Evolutionary conservation across 2,888 invertebrate species (phyloP).

Genomic region (Parnassius orleans): DNA sequence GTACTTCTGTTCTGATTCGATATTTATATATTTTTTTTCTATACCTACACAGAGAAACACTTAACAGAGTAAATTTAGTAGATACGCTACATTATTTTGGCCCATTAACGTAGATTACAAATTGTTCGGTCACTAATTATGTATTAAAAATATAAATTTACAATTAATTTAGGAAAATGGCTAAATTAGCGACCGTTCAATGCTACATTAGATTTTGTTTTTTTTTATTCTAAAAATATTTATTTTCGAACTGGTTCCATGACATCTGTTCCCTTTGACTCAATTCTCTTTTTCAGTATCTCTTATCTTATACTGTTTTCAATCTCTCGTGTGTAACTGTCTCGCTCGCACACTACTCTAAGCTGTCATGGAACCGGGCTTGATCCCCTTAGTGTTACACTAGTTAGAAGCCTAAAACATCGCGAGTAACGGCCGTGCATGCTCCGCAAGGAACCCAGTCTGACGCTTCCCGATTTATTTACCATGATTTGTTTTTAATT

Average conservation of each 20-base stretch:
- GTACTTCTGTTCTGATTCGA: slow-evolving; percentile 68
- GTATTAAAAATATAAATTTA: slow-evolving; percentile 14
- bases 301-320: slow-evolving; percentile 20
- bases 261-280: slow-evolving; percentile 45
- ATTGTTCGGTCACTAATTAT: slow-evolving; percentile 71
- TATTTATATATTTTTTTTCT: slow-evolving; percentile 48
- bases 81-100: slow-evolving; percentile 72
- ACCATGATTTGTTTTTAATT: slow-evolving; percentile 45
- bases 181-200: slow-evolving; percentile 69
- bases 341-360: slow-evolving; percentile 30
- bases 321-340: slow-evolving; percentile 25
- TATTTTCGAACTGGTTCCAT: slow-evolving; percentile 65
- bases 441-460: slow-evolving; percentile 62
- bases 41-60: slow-evolving; percentile 81
- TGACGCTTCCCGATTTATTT: slow-evolving; percentile 63
- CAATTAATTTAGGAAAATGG: slow-evolving; percentile 9
- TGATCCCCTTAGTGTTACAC: slow-evolving; percentile 43
- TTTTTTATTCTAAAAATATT: slow-evolving; percentile 55
- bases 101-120: slow-evolving; percentile 66
- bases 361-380: slow-evolving; percentile 65
- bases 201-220: slow-evolving; percentile 56
- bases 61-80: slow-evolving; percentile 71
- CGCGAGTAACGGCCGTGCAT: slow-evolving; percentile 64
- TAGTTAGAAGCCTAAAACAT: slow-evolving; percentile 46
- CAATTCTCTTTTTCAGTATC: slow-evolving; percentile 2